These are phyloP conservation scores for Regulus satrapa DNA, from an alignment of 2,113 vertebrate species.

Conservation along the genomic window DNA sequence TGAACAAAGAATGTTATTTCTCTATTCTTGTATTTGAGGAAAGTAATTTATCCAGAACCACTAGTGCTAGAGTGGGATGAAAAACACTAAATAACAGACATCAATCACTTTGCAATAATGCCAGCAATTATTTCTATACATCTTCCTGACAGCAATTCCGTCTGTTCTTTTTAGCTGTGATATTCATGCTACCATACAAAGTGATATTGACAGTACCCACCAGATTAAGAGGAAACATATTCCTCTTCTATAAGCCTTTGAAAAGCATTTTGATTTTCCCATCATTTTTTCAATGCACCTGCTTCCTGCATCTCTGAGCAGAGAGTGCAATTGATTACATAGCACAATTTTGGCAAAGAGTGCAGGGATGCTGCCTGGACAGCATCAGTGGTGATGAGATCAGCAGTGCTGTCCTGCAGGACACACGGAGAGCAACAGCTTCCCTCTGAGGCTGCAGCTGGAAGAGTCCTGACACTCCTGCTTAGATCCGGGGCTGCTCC, in stretches of 20 bases:
- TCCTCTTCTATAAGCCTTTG: not conserved
- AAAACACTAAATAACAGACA: not conserved
- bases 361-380: fast-evolving
- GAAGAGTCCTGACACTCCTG: no score
- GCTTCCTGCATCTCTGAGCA: not conserved
- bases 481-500: no score
- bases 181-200: not conserved
- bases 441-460: no score
- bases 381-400: fast-evolving
- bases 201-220: not conserved
- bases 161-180: not conserved
- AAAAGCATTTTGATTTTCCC: not conserved
- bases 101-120: not conserved
- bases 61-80: not conserved
- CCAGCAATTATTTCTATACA: not conserved
- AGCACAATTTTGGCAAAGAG: not conserved
- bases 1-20: not conserved
- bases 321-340: not conserved
- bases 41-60: not conserved
- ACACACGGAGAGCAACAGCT: no score
- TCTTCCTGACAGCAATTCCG: not conserved
- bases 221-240: not conserved
- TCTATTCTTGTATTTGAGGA: not conserved
- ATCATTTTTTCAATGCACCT: not conserved
- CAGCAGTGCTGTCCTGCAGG: not conserved